Evolutionary conservation across 2,797 vertebrate species (phyloP).

Genomic region (Triplophysa yarkandensis): DNA sequence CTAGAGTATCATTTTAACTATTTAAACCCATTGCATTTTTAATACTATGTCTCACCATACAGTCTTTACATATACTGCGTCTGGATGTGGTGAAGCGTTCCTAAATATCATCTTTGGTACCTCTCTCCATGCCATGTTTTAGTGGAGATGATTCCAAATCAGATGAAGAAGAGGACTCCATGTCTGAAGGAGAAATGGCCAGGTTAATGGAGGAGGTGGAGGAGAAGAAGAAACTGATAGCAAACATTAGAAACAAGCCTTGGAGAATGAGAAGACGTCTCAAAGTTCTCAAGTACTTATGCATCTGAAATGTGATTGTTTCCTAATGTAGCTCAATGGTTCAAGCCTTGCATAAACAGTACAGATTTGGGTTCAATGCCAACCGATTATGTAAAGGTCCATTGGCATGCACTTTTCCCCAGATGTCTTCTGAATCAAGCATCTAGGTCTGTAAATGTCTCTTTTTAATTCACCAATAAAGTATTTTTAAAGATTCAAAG

Average conservation of each 20-base stretch:
- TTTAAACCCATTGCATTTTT: slow-evolving; percentile 44
- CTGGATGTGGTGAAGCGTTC: background rate
- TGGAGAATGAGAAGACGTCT: slow-evolving; percentile 94
- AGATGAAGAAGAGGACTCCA: slow-evolving; percentile 78
- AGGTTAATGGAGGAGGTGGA: slow-evolving; percentile 91
- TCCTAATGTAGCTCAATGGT: too few relatives aligned
- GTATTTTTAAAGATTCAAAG: too few relatives aligned
- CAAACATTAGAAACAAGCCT: slow-evolving; percentile 90
- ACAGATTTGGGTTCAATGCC: too few relatives aligned
- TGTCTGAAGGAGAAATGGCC: slow-evolving; percentile 88
- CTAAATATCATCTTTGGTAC: background rate
- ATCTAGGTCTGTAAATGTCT: too few relatives aligned
- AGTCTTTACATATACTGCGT: background rate
- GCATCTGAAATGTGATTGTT: slow-evolving; percentile 6
- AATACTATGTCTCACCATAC: slow-evolving; percentile 30
- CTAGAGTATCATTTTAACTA: slow-evolving; percentile 27
- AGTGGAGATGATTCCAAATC: slow-evolving; percentile 66
- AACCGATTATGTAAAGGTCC: too few relatives aligned
- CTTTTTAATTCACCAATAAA: too few relatives aligned
- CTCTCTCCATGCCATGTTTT: background rate
- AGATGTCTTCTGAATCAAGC: too few relatives aligned
- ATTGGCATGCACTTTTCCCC: too few relatives aligned
- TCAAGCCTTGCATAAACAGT: too few relatives aligned
- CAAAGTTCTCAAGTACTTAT: slow-evolving; percentile 79
- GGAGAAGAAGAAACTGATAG: slow-evolving; percentile 94